Conservation (phyloP, 2,797 vertebrate genomes). For the Danio choprae region DNA sequence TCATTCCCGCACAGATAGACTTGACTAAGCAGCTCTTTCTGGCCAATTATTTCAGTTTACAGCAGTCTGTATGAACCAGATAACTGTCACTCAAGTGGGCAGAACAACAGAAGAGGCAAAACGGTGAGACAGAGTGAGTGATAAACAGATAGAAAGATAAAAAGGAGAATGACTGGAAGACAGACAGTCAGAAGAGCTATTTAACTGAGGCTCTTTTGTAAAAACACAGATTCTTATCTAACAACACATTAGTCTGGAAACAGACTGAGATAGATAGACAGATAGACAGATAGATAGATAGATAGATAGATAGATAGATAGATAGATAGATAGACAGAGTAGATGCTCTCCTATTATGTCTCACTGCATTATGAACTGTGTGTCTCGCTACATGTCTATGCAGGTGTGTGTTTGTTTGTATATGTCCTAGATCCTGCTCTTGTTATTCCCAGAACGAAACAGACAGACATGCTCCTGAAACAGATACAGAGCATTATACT, state of each 20-base stretch:
- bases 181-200: constrained; percentile 4
- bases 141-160: constrained; percentile 22
- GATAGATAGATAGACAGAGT: too few species aligned
- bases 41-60: constrained; percentile 54
- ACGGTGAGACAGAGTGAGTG: constrained; percentile 27
- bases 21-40: constrained; percentile 39
- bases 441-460: background rate
- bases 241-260: constrained; percentile 29
- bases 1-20: constrained; percentile 28
- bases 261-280: constrained; percentile 40
- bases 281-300: too few species aligned
- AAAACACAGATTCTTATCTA: constrained; percentile 36
- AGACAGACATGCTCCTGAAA: background rate
- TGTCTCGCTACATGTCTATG: background rate
- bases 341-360: too few species aligned
- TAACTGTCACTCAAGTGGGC: constrained; percentile 54
- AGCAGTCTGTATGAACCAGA: constrained; percentile 42
- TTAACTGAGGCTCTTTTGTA: constrained; percentile 36
- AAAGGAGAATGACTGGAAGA: background rate
- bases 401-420: background rate
- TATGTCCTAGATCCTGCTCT: background rate
- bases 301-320: too few species aligned
- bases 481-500: background rate
- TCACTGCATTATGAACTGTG: too few species aligned
- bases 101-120: constrained; percentile 26